Percentiles rank a stretch among this genome's conserved stretches.
phyloP scores from a whole-genome alignment of 1,140 invertebrate genomes.

The Bombus vancouverensis region DNA sequence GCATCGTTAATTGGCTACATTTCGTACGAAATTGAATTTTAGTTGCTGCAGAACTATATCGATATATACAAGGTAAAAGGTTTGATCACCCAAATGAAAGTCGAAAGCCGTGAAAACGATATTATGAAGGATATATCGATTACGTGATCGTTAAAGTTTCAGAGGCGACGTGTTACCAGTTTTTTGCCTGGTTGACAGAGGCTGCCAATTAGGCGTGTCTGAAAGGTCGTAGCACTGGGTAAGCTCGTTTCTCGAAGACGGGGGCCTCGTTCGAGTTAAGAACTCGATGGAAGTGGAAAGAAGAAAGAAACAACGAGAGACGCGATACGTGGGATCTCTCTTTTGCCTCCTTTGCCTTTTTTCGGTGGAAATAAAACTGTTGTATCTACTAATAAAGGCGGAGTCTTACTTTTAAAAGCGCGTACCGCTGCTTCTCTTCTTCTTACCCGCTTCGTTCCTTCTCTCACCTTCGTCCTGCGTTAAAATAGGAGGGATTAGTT shows the following conservation, averaged over 20 bases:
- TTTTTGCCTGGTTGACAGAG: slow-evolving; percentile 21
- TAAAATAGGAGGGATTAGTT: slow-evolving; percentile 84
- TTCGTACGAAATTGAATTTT: background rate
- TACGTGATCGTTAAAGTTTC: background rate
- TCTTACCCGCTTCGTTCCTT: slow-evolving; percentile 17
- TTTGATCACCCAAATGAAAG: background rate
- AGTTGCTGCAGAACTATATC: background rate
- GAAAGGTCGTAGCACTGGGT: slow-evolving; percentile 17
- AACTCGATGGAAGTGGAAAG: background rate
- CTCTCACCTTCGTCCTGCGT: slow-evolving; percentile 73
- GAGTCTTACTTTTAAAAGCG: slow-evolving; percentile 81
- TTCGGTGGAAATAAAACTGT: slow-evolving; percentile 79
- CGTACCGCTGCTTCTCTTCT: slow-evolving; percentile 56
- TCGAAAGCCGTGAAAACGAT: background rate
- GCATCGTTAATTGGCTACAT: background rate
- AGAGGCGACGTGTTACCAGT: slow-evolving; percentile 17
- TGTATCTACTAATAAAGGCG: slow-evolving; percentile 81
- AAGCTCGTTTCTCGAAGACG: slow-evolving; percentile 42
- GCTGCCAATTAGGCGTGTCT: slow-evolving; percentile 55
- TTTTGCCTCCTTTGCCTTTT: slow-evolving; percentile 44
- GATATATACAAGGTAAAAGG: background rate
- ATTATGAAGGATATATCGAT: background rate
- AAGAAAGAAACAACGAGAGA: slow-evolving; percentile 20
- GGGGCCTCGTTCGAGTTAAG: background rate
- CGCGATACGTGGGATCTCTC: background rate